phyloP scores from a whole-genome alignment of 2,797 vertebrate species.

The Lutjanus argentimaculatus region DNA sequence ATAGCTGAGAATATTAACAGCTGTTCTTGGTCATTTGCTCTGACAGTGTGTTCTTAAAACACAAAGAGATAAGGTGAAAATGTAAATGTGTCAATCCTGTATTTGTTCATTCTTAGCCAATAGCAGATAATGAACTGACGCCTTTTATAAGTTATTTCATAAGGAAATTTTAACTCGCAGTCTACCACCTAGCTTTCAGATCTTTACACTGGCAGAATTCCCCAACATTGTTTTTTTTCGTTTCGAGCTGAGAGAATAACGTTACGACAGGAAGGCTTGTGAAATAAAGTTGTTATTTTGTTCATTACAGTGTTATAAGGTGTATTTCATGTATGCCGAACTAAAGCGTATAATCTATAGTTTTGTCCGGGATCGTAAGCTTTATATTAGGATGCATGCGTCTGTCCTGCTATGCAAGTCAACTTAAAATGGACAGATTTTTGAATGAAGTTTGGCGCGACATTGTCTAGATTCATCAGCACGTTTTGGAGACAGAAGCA shows the following conservation, averaged over 20 bases:
- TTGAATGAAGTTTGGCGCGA: not conserved
- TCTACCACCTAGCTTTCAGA: no score
- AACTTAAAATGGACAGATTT: not conserved
- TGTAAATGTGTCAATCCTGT: not conserved
- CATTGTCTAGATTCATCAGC: not conserved
- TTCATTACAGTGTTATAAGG: not conserved
- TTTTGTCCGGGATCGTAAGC: accelerated
- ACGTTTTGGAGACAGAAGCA: accelerated
- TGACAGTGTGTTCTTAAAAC: not conserved
- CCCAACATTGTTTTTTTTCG: not conserved
- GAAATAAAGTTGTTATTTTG: not conserved
- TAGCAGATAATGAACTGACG: not conserved
- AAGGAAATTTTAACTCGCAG: not conserved
- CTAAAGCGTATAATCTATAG: accelerated
- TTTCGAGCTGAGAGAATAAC: not conserved
- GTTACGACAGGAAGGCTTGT: not conserved
- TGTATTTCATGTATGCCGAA: not conserved
- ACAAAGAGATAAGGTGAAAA: no score
- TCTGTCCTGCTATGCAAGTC: accelerated
- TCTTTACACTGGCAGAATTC: no score
- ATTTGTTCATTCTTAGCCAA: not conserved
- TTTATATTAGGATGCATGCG: accelerated
- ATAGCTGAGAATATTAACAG: not conserved
- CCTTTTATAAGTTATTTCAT: not conserved
- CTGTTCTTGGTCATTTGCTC: not conserved